Base-by-base conservation (phyloP, 2,113 vertebrate genomes). In the Sinocyclocheilus rhinocerous region DNA sequence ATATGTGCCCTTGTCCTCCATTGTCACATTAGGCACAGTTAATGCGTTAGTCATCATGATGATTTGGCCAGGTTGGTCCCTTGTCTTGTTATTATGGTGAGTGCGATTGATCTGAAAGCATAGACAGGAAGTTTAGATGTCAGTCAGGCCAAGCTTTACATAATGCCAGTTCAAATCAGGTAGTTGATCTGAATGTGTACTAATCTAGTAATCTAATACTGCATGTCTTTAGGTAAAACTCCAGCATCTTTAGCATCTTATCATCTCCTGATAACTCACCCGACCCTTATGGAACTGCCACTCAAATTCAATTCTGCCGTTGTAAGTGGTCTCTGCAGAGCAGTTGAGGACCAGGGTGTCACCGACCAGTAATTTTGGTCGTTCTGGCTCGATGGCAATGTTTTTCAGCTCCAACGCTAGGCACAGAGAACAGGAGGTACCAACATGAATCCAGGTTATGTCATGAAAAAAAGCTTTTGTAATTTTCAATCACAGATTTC, bases 271-370 rank as follows among this genome's bases (percentile, higher is more conserved):
- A 82, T 11, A 72, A 91, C 91, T 91, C 84, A 95, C 94, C 6
- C 0, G 85, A 9, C 2, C 87, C 10, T 77, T 89, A 15, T 91
- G 92, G 81, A 93, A 92, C 20, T 92, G 88, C 97, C 97, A 97
- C 0, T 88, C 15, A 83, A 98, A 93, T 13, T 63, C 65, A 6
- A 97, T 76, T 84, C 93, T 94, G 76, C 95, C 95, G 1, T 96
- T 96, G 85, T 1, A 90, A 22, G 89, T 90, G 70, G 95, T 96
- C 76, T 95, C 90, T 18, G 93, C 97, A 2, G 73, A 91, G 88
- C 97, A 98, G 59, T 92, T 93, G 69, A 98, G 92, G 0, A 13
- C 1, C 1, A 98, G 94, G 0, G 91, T 94, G 57, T 96, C 94
- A 76, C 97, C 97, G 1, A 93, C 93, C 84, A 98, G 65, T 84